phyloP scores from a whole-genome alignment of 2,888 invertebrate genomes.

The Dasysyrphus albostriatus region DNA sequence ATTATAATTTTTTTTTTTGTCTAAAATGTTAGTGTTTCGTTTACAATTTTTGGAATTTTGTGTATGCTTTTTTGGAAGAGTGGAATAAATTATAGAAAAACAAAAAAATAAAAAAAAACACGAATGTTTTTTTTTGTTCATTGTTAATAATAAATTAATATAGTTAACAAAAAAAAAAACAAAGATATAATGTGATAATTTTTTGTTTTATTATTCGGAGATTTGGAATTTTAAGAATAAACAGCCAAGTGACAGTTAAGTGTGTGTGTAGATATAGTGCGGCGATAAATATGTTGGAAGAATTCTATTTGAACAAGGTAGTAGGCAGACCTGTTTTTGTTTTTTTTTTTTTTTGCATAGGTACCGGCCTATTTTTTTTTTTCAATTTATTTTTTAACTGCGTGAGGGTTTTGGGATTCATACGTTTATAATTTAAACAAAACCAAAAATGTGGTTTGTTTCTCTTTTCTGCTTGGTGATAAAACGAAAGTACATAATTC shows the following conservation, averaged over 20 bases:
- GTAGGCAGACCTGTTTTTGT: constrained; percentile 54
- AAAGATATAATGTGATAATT: constrained; percentile 59
- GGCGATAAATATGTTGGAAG: background rate
- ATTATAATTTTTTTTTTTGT: constrained; percentile 54
- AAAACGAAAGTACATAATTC: background rate
- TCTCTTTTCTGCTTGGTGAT: background rate
- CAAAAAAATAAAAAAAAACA: constrained; percentile 45
- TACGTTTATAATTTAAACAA: constrained; percentile 24
- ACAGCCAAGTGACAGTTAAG: constrained; percentile 18
- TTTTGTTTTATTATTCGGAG: constrained; percentile 23
- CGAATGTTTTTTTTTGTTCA: constrained; percentile 63
- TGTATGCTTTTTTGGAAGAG: constrained; percentile 20
- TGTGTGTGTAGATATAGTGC: constrained; percentile 4
- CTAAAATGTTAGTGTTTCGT: constrained; percentile 40
- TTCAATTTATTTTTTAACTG: constrained; percentile 61
- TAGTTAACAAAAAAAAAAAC: constrained; percentile 65
- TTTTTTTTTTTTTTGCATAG: constrained; percentile 70
- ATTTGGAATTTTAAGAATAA: constrained; percentile 55
- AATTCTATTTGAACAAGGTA: constrained; percentile 34
- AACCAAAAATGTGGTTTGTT: background rate
- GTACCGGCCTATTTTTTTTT: constrained; percentile 30
- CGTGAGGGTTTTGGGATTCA: constrained; percentile 65
- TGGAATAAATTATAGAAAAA: constrained; percentile 49
- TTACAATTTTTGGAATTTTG: constrained; percentile 32
- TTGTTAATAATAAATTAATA: constrained; percentile 74